Evolutionary conservation across 2,113 vertebrate genomes (phyloP).

Genomic region (Edolisoma coerulescens): DNA sequence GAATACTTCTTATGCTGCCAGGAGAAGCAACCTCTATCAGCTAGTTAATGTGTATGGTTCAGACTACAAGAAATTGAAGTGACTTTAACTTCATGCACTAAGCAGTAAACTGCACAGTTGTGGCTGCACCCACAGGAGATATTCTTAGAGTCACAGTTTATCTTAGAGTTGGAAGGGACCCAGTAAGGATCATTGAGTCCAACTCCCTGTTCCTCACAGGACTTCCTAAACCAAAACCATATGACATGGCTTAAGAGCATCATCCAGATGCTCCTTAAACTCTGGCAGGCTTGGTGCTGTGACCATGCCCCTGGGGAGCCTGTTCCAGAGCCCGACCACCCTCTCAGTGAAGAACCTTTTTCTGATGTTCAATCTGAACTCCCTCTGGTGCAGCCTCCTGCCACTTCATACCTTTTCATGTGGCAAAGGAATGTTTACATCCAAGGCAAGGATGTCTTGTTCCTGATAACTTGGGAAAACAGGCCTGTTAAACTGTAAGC

Average conservation of each 20-base stretch:
- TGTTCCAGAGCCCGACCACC: background rate
- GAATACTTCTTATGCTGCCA: background rate
- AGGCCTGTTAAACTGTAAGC: background rate
- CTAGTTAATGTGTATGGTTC: background rate
- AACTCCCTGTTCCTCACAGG: background rate
- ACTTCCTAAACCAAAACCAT: background rate
- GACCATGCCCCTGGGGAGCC: background rate
- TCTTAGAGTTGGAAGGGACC: background rate
- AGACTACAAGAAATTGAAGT: background rate
- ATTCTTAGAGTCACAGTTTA: background rate
- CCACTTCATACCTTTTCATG: background rate
- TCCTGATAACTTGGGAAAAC: background rate
- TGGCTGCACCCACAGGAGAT: background rate
- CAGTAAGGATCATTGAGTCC: background rate
- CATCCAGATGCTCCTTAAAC: background rate
- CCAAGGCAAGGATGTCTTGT: background rate
- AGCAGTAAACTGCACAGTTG: background rate
- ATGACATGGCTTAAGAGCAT: background rate
- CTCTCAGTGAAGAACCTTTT: background rate
- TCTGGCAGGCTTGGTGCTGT: background rate
- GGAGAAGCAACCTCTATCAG: background rate
- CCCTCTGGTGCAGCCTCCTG: background rate
- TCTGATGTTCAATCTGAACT: background rate
- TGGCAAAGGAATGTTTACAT: background rate
- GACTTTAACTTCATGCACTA: background rate